Percentiles rank a stretch among this genome's conserved stretches.
Evolutionary conservation across 1,140 invertebrate genomes (phyloP).

Genomic region (Trichoplusia ni): DNA sequence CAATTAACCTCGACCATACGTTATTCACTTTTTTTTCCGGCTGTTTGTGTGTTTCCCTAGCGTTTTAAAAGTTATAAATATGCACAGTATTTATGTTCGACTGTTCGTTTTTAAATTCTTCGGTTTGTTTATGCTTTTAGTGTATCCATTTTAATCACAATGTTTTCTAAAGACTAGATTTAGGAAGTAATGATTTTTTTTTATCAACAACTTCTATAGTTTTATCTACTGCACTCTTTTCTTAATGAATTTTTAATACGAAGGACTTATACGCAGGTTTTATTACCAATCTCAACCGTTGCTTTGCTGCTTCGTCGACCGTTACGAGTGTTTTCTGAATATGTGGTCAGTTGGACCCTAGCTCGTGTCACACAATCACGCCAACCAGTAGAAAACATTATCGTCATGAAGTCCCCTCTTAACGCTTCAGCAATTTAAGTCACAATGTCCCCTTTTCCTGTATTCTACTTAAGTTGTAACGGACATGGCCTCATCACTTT

Average conservation of each 20-base stretch:
- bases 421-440: slow-evolving; percentile 30
- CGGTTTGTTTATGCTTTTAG: background rate
- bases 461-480: slow-evolving; percentile 3
- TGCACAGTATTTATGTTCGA: background rate
- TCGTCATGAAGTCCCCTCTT: slow-evolving; percentile 34
- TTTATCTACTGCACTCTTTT: no score
- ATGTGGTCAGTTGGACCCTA: slow-evolving; percentile 11
- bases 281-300: no score
- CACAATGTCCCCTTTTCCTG: slow-evolving; percentile 33
- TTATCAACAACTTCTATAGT: no score
- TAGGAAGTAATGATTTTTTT: no score
- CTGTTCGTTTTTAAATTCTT: background rate
- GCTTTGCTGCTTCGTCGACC: background rate
- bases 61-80: background rate
- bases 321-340: background rate
- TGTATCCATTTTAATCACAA: background rate
- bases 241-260: no score
- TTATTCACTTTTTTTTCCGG: slow-evolving; percentile 37
- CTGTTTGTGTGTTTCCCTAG: slow-evolving; percentile 5
- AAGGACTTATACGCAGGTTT: no score
- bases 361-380: slow-evolving; percentile 5
- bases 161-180: no score
- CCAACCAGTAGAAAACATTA: slow-evolving; percentile 18
- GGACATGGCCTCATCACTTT: no score
- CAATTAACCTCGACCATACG: slow-evolving; percentile 58